Percentiles rank a stretch among this genome's conserved stretches.
These are phyloP conservation scores for Gadus chalcogrammus DNA, from an alignment of 2,113 vertebrate genomes.

Conservation along the genomic window DNA sequence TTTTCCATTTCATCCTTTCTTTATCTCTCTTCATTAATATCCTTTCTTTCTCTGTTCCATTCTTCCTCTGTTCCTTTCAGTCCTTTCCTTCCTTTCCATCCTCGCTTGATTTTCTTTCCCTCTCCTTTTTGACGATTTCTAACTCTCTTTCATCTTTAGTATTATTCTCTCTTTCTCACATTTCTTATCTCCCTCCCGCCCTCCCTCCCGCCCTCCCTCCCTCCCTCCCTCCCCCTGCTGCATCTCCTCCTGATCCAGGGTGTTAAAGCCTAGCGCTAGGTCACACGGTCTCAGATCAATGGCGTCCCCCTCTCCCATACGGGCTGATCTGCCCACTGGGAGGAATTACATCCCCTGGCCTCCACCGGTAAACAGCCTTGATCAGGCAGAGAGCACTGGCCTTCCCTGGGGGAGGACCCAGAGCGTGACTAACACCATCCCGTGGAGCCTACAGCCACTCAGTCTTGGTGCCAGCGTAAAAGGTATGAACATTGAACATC, in stretches of 20 bases:
- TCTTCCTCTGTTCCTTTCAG: conserved; percentile 30
- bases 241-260: neutral
- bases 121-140: neutral
- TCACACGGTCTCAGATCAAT: too few relatives aligned
- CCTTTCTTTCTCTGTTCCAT: too few relatives aligned
- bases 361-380: too few relatives aligned
- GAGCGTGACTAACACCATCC: too few relatives aligned
- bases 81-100: neutral
- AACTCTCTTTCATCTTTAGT: neutral
- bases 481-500: too few relatives aligned
- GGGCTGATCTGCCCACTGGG: too few relatives aligned
- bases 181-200: neutral
- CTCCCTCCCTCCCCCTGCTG: neutral
- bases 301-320: neutral
- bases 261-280: too few relatives aligned
- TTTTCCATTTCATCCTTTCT: neutral
- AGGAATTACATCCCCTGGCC: too few relatives aligned
- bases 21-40: neutral
- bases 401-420: too few relatives aligned
- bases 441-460: too few relatives aligned
- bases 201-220: neutral
- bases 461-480: too few relatives aligned
- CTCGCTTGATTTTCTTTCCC: neutral
- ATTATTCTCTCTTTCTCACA: neutral
- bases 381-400: too few relatives aligned